Percentiles rank a stretch among this genome's conserved stretches.
Evolutionary conservation across 2,797 vertebrate genomes (phyloP).

Genomic region (Odontamblyopus lacepedii): DNA sequence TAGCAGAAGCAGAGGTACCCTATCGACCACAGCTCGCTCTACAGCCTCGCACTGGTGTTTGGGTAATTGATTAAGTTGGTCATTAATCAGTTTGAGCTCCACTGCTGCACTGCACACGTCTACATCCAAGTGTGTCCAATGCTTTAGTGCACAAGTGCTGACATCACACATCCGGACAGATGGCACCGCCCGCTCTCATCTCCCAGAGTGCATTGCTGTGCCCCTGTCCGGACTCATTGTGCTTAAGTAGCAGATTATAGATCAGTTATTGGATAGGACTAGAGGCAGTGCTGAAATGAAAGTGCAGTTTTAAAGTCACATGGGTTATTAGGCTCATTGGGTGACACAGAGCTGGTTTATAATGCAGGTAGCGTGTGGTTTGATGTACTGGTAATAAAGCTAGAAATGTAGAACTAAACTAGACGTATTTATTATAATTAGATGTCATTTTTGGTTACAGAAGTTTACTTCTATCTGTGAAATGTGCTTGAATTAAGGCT

Average conservation of each 20-base stretch:
- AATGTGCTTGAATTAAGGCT: background rate
- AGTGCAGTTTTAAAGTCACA: slow-evolving; percentile 33
- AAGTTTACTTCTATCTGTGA: background rate
- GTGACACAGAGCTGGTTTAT: slow-evolving; percentile 18
- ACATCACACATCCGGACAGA: slow-evolving; percentile 53
- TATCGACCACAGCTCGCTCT: slow-evolving; percentile 49
- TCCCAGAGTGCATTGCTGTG: slow-evolving; percentile 48
- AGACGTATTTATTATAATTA: background rate
- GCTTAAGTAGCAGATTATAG: slow-evolving; percentile 61
- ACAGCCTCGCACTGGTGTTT: slow-evolving; percentile 46
- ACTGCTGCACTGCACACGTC: slow-evolving; percentile 48
- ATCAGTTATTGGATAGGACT: slow-evolving; percentile 46
- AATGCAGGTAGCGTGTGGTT: slow-evolving; percentile 14
- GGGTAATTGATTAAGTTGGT: slow-evolving; percentile 64
- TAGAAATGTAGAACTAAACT: slow-evolving; percentile 13
- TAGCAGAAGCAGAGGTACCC: slow-evolving; percentile 20
- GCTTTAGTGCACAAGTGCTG: slow-evolving; percentile 58
- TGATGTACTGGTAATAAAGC: slow-evolving; percentile 27
- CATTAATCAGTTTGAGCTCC: slow-evolving; percentile 58
- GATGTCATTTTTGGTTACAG: slow-evolving; percentile 3
- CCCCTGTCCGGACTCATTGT: slow-evolving; percentile 42
- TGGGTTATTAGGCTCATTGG: slow-evolving; percentile 32
- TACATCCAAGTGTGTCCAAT: slow-evolving; percentile 36
- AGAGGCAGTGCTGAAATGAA: slow-evolving; percentile 33
- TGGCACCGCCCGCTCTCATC: slow-evolving; percentile 51